Percentiles rank a stretch among this genome's conserved stretches.
phyloP scores from a whole-genome alignment of 2,888 invertebrate genomes.

The Heliconius aoede region DNA sequence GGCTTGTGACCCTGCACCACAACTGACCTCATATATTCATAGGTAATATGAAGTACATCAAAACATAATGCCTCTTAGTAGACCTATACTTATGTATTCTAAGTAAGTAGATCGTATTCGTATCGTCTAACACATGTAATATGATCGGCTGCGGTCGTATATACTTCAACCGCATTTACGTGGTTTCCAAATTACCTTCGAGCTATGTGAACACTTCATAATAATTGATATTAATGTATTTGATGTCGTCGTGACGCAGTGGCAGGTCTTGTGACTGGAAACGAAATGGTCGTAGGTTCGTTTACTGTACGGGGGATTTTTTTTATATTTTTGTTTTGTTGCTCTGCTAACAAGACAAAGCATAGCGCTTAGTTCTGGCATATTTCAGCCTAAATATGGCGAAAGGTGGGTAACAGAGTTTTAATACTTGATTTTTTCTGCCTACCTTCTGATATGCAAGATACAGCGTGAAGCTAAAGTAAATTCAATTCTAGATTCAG shows the following conservation, averaged over 20 bases:
- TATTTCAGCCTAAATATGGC: too few species aligned
- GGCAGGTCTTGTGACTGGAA: neutral
- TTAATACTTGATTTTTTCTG: too few species aligned
- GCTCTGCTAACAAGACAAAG: too few species aligned
- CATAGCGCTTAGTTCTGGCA: too few species aligned
- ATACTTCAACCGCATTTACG: constrained; percentile 33
- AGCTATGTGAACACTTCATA: neutral
- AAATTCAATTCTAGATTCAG: too few species aligned
- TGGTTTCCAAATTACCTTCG: constrained; percentile 40
- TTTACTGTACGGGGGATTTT: too few species aligned
- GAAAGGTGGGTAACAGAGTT: too few species aligned
- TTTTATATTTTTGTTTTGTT: too few species aligned
- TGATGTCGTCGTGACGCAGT: neutral
- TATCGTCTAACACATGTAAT: constrained; percentile 30
- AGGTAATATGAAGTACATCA: too few species aligned
- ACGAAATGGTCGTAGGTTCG: neutral
- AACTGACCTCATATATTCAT: neutral
- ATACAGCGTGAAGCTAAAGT: neutral
- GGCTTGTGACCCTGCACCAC: too few species aligned
- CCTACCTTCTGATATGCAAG: neutral
- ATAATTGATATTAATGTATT: constrained; percentile 10
- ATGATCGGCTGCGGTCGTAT: constrained; percentile 25
- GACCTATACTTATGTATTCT: constrained; percentile 6
- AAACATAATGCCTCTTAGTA: neutral
- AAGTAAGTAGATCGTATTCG: neutral